Base-by-base conservation (phyloP, 2,113 vertebrate species). In the Toxotes jaculatrix region DNA sequence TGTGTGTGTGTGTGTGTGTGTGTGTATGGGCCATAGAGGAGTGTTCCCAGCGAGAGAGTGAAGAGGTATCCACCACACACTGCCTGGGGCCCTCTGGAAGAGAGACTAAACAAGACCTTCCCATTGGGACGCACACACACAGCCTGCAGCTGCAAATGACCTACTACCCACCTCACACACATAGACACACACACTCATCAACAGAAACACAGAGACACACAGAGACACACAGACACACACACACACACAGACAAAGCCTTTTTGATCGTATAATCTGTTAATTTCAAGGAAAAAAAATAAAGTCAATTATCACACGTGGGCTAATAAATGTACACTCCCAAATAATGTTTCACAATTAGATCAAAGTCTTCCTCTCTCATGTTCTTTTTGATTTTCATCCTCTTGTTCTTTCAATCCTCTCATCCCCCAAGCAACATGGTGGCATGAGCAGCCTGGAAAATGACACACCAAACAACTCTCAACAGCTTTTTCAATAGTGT, bases 81-180 rank as follows among this genome's bases (percentile, higher is more conserved):
- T 90, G 96, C 96, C 96, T 95, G 90, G 93, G 96, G 97, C 95
- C 93, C 89, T 93, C 93, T 96, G 93, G 88, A 93, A 96, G 90
- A 95, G 94, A 96, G 97, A 96, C 95, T 96, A 96, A 97, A 97
- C 95, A 97, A 97, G 94, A 90, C 92, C 92, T 94, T 96, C 95
- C 95, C 95, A 92, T 80, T 94, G 95, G 96, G 95, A 96, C 88
- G 91, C 85, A 74, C 91, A 92, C 81, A 93, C 83, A 91, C 84
- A 62, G 90, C 91, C 91, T 88, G 81, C 88, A 93, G 96, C 95
- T 89, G 81, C 91, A 94, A 95, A 97, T 95, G 95, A 96, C 96
- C 96, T 96, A 95, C 93, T 95, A 94, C 88, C 91, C 90, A 96
- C 93, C 87, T 83, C 83, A 74, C 56, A 76, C 80, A 69, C 77